These are phyloP conservation scores for Anguilla marmorata DNA, from an alignment of 2,797 vertebrate species.

Conservation along the genomic window DNA sequence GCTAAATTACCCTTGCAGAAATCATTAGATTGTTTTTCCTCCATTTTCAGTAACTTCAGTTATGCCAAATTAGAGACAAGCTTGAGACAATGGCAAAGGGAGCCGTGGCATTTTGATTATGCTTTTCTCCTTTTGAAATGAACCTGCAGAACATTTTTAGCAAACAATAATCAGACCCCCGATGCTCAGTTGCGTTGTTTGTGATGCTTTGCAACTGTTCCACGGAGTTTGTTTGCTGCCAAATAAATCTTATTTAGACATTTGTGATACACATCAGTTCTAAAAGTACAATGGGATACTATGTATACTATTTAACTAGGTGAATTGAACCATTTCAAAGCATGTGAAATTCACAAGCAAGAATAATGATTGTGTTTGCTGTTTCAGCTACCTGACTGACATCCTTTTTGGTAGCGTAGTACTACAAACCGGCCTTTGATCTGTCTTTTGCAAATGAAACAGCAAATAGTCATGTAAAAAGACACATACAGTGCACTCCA, in stretches of 20 bases:
- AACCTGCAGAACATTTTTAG: not conserved
- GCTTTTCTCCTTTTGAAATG: not conserved
- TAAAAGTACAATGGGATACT: no score
- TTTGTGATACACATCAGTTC: no score
- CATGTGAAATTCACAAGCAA: not conserved
- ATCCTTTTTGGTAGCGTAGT: no score
- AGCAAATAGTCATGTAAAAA: no score
- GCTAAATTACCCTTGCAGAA: not conserved
- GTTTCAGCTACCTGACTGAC: no score
- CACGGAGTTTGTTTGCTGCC: no score
- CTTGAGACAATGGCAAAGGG: not conserved
- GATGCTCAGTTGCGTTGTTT: not conserved
- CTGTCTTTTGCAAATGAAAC: no score
- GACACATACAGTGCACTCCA: no score
- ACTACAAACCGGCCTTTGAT: no score
- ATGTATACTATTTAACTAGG: no score
- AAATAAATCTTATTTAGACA: no score
- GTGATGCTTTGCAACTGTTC: not conserved
- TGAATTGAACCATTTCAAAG: not conserved
- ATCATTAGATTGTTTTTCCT: not conserved
- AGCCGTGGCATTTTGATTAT: not conserved
- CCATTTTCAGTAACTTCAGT: not conserved
- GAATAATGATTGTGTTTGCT: not conserved
- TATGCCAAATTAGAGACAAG: not conserved
- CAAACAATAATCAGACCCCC: constrained; percentile 52